Evolutionary conservation across 30 jellyfish, hydroid and myxozoan genomes (phyloP).

Genomic region (Turritopsis rubra): DNA sequence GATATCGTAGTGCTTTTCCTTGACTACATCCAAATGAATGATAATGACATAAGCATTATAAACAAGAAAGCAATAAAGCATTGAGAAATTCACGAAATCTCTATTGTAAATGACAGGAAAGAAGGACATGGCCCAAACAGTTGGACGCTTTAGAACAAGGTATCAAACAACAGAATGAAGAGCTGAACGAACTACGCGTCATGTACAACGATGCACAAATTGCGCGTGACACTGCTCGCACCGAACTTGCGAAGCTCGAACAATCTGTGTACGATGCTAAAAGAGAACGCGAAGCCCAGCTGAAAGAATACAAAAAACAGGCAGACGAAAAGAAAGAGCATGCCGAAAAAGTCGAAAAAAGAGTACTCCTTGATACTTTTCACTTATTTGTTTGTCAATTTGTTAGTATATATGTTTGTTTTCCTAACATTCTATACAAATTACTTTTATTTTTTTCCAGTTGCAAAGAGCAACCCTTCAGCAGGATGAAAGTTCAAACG

Average conservation of each 20-base stretch:
- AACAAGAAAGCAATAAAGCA: neutral
- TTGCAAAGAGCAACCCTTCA: constrained; percentile 84
- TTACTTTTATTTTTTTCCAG: constrained; percentile 17
- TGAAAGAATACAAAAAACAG: constrained; percentile 82
- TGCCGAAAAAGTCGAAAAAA: constrained; percentile 93
- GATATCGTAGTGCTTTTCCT: too few relatives aligned
- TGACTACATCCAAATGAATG: too few relatives aligned
- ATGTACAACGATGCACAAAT: constrained; percentile 95
- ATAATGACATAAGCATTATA: too few relatives aligned
- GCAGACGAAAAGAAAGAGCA: constrained; percentile 97
- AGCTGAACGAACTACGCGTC: constrained; percentile 70
- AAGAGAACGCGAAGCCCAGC: constrained; percentile 78
- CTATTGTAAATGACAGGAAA: constrained; percentile 39
- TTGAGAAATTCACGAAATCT: neutral
- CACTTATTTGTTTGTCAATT: neutral
- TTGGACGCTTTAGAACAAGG: constrained; percentile 82
- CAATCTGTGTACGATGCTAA: constrained; percentile 90
- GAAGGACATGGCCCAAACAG: constrained; percentile 94
- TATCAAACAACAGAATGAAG: constrained; percentile 81
- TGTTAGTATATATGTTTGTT: neutral
- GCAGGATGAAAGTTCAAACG: constrained; percentile 78
- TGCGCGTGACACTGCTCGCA: constrained; percentile 88
- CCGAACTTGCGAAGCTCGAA: constrained; percentile 73
- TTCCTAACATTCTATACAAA: neutral
- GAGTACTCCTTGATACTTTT: constrained; percentile 46